Evolutionary conservation across 2,888 invertebrate genomes (phyloP).

Genomic region (Epirrita christyi): DNA sequence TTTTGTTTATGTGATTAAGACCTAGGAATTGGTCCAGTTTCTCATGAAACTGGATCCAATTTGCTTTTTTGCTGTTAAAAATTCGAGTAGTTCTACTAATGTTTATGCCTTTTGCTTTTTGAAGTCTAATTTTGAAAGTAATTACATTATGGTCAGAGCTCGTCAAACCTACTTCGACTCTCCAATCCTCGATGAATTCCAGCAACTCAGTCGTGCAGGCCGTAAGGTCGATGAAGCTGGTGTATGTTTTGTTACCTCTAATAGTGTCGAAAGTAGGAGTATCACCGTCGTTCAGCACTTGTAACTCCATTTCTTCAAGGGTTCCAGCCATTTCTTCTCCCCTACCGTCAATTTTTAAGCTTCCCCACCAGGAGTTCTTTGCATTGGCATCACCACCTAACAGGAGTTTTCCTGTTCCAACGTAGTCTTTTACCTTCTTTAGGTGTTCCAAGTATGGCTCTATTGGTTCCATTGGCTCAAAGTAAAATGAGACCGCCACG

Average conservation of each 20-base stretch:
- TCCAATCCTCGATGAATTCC: slow-evolving; percentile 15
- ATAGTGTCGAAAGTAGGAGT: slow-evolving; percentile 41
- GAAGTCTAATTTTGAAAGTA: slow-evolving; percentile 22
- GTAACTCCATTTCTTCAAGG: slow-evolving; percentile 18
- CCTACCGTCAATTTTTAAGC: slow-evolving; percentile 6
- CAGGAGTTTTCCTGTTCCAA: background rate
- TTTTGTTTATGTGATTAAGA: slow-evolving; percentile 12
- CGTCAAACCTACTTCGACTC: slow-evolving; percentile 19
- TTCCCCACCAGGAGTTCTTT: slow-evolving; percentile 36
- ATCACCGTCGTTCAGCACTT: slow-evolving; percentile 40
- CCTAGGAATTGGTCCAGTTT: no score
- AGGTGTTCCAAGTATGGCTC: slow-evolving; percentile 24
- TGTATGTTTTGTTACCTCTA: slow-evolving; percentile 19
- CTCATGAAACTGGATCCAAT: background rate
- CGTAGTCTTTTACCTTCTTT: background rate
- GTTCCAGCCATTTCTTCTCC: no score
- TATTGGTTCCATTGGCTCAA: no score
- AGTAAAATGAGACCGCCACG: no score
- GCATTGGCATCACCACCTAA: slow-evolving; percentile 35
- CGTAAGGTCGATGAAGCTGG: slow-evolving; percentile 3
- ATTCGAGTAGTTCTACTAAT: no score
- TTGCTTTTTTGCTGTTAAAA: background rate
- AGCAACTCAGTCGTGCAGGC: slow-evolving; percentile 34
- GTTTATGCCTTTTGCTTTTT: slow-evolving; percentile 13
- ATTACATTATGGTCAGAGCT: slow-evolving; percentile 42